These are phyloP conservation scores for Pseudorasbora parva DNA, from an alignment of 2,113 vertebrate species.

Conservation along the genomic window DNA sequence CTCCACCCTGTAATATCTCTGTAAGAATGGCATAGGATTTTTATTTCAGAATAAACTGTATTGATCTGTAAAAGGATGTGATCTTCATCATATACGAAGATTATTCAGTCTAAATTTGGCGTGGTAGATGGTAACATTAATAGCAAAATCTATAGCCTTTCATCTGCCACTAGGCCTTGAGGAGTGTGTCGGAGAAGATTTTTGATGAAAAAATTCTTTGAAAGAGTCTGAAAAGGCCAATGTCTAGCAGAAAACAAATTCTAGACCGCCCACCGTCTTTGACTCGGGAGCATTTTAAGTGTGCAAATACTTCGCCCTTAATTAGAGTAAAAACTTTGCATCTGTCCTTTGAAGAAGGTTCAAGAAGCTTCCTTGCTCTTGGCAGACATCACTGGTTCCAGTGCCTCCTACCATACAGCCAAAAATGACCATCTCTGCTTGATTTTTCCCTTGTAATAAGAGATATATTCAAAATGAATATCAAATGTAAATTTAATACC, in stretches of 20 bases:
- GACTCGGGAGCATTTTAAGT: conserved; percentile 43
- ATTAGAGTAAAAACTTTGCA: conserved; percentile 55
- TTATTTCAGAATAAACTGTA: conserved; percentile 59
- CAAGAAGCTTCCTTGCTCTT: conserved; percentile 52
- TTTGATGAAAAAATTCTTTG: conserved; percentile 4
- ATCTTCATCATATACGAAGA: conserved; percentile 17
- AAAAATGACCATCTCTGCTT: conserved; percentile 50
- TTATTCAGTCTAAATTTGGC: conserved; percentile 30
- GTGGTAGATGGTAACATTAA: conserved; percentile 15
- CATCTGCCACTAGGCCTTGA: conserved; percentile 1
- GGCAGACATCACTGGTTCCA: conserved; percentile 53
- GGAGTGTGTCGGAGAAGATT: conserved; percentile 1
- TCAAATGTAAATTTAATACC: conserved; percentile 63
- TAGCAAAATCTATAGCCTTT: conserved; percentile 30
- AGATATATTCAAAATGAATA: conserved; percentile 65
- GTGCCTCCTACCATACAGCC: conserved; percentile 57
- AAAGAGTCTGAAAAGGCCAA: conserved; percentile 33
- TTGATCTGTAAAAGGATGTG: conserved; percentile 56
- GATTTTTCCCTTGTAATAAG: conserved; percentile 56
- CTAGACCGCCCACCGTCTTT: conserved; percentile 35
- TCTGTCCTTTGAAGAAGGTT: conserved; percentile 55
- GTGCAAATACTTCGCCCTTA: conserved; percentile 46
- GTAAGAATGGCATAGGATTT: background rate
- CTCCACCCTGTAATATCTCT: background rate
- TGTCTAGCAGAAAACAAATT: conserved; percentile 18